These are phyloP conservation scores for Petrosia ficiformis DNA, from an alignment of 37 sponge, comb jelly and placozoan genomes.

Conservation along the genomic window DNA sequence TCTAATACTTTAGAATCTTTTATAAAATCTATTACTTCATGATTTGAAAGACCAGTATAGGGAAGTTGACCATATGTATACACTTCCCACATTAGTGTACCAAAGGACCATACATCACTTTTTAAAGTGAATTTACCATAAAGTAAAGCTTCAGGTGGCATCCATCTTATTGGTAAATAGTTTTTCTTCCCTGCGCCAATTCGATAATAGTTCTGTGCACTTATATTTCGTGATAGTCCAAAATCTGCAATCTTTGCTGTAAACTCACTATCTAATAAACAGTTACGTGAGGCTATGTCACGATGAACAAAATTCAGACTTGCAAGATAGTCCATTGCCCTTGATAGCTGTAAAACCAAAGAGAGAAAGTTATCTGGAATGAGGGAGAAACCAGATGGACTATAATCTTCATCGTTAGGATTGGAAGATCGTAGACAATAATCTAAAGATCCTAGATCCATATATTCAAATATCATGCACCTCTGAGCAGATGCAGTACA, in stretches of 20 bases:
- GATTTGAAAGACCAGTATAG: conserved; percentile 38
- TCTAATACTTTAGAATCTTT: conserved; percentile 16
- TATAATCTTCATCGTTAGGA: conserved; percentile 7
- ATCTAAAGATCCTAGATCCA: conserved; percentile 50
- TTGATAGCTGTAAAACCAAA: conserved; percentile 33
- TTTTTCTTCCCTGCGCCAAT: conserved; percentile 31
- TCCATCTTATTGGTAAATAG: conserved; percentile 57
- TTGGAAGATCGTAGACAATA: conserved; percentile 18
- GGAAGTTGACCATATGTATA: conserved; percentile 49
- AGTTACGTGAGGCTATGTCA: conserved; percentile 67
- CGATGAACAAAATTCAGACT: conserved; percentile 44
- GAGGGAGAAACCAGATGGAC: background rate
- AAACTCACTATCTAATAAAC: conserved; percentile 28
- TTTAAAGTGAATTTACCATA: conserved; percentile 57
- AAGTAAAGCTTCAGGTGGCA: conserved; percentile 63
- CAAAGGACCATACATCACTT: conserved; percentile 72
- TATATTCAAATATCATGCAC: conserved; percentile 70
- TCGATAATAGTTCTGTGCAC: conserved; percentile 38
- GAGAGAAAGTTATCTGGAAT: conserved; percentile 16
- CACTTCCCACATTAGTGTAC: conserved; percentile 59
- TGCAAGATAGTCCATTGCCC: conserved; percentile 48
- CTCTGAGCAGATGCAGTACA: conserved; percentile 23
- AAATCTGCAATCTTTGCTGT: conserved; percentile 66
- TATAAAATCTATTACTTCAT: conserved; percentile 53
- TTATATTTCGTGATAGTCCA: conserved; percentile 47